Evolutionary conservation across 2,888 invertebrate genomes (phyloP).

Genomic region (Synergus itoensis): DNA sequence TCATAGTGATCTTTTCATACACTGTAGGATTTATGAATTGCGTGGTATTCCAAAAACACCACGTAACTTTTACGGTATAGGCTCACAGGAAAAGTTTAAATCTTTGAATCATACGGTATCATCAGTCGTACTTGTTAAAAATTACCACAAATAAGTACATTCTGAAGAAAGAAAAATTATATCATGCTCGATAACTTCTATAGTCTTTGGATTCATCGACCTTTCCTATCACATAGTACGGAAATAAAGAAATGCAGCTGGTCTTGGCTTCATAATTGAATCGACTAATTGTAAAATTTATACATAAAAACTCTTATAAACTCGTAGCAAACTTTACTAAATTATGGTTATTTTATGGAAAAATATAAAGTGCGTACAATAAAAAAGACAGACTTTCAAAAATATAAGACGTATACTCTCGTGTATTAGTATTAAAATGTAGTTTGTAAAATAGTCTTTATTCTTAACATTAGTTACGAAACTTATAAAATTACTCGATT

Average conservation of each 20-base stretch:
- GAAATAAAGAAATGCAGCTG: slow-evolving; percentile 32
- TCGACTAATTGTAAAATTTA: neutral
- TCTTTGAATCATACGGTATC: neutral
- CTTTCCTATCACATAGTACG: slow-evolving; percentile 59
- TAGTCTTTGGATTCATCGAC: slow-evolving; percentile 38
- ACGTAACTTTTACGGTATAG: slow-evolving; percentile 1
- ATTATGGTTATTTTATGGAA: slow-evolving; percentile 21
- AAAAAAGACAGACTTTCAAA: slow-evolving; percentile 34
- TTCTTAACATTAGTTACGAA: slow-evolving; percentile 40
- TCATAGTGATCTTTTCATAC: slow-evolving; percentile 56
- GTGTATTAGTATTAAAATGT: slow-evolving; percentile 26
- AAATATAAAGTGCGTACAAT: slow-evolving; percentile 26
- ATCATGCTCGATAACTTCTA: slow-evolving; percentile 22
- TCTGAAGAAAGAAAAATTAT: slow-evolving; percentile 40
- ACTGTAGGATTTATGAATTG: slow-evolving; percentile 49
- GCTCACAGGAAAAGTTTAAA: slow-evolving; percentile 4
- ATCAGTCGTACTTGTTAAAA: slow-evolving; percentile 49
- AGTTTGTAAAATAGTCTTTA: slow-evolving; percentile 39
- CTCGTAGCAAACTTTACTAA: neutral
- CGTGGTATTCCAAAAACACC: slow-evolving; percentile 60
- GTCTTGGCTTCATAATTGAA: neutral
- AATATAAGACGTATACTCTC: slow-evolving; percentile 33
- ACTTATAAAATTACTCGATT: slow-evolving; percentile 49
- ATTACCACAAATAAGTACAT: slow-evolving; percentile 63
- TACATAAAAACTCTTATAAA: slow-evolving; percentile 20